Evolutionary conservation across 2,113 vertebrate genomes (phyloP).

Genomic region (Manacus vitellinus): DNA sequence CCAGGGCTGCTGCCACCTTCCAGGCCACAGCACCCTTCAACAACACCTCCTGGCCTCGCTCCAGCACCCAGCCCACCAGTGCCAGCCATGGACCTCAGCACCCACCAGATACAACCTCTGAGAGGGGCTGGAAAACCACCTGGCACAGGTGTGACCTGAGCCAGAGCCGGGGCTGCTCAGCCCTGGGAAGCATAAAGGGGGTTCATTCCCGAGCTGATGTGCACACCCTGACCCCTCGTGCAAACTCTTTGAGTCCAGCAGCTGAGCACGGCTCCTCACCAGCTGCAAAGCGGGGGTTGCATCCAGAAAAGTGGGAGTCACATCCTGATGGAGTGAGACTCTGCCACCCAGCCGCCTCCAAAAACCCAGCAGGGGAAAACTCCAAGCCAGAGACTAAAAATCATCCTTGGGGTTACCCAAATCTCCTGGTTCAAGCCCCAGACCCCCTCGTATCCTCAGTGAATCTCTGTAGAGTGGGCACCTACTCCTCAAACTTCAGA

Average conservation of each 20-base stretch:
- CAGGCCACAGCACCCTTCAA: neutral
- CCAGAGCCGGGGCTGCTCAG: neutral
- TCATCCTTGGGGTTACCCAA: neutral
- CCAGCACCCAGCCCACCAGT: neutral
- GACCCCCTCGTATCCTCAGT: too few relatives aligned
- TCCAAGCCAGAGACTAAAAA: neutral
- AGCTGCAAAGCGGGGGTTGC: neutral
- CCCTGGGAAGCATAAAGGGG: neutral
- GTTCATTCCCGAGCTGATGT: fast-evolving
- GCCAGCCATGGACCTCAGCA: neutral
- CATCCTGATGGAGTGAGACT: neutral
- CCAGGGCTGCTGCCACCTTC: neutral
- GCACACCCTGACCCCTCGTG: neutral
- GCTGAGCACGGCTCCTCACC: fast-evolving
- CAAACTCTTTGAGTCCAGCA: neutral
- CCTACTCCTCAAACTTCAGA: neutral
- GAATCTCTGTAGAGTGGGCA: neutral
- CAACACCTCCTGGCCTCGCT: neutral
- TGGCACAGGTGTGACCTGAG: fast-evolving
- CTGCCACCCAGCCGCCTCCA: neutral
- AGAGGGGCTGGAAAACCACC: neutral
- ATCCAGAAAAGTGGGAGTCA: neutral
- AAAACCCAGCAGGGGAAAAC: neutral
- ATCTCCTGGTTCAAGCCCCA: neutral
- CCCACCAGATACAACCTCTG: neutral